Evolutionary conservation across 2,888 invertebrate genomes (phyloP).

Genomic region (Darwinula stevensoni): DNA sequence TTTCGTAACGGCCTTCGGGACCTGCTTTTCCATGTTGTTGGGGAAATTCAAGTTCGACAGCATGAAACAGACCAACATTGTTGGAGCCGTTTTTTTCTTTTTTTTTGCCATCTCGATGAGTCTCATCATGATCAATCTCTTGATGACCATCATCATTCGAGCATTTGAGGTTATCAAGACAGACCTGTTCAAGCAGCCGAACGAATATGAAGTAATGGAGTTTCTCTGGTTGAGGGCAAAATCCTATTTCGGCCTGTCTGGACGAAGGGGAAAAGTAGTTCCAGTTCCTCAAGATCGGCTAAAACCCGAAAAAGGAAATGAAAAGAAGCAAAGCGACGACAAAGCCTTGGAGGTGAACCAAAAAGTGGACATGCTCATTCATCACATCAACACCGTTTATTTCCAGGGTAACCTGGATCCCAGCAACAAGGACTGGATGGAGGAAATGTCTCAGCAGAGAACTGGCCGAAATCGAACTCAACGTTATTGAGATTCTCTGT

Average conservation of each 20-base stretch:
- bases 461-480: too few relatives aligned
- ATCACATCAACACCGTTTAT: too few relatives aligned
- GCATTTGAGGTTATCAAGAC: not conserved
- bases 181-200: not conserved
- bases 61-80: not conserved
- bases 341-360: too few relatives aligned
- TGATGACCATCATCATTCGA: not conserved
- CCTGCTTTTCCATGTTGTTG: not conserved
- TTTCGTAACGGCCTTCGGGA: not conserved
- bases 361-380: too few relatives aligned
- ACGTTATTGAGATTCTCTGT: too few relatives aligned
- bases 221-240: constrained; percentile 1
- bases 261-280: too few relatives aligned
- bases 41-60: not conserved
- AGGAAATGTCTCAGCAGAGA: too few relatives aligned
- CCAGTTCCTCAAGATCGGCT: too few relatives aligned
- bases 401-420: too few relatives aligned
- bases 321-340: too few relatives aligned
- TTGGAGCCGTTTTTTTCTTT: not conserved
- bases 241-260: not conserved
- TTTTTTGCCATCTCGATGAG: not conserved
- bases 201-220: not conserved
- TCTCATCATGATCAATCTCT: not conserved
- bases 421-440: too few relatives aligned
- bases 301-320: too few relatives aligned